Base-by-base conservation (phyloP, 2,113 vertebrate genomes). In the Prinia subflava region DNA sequence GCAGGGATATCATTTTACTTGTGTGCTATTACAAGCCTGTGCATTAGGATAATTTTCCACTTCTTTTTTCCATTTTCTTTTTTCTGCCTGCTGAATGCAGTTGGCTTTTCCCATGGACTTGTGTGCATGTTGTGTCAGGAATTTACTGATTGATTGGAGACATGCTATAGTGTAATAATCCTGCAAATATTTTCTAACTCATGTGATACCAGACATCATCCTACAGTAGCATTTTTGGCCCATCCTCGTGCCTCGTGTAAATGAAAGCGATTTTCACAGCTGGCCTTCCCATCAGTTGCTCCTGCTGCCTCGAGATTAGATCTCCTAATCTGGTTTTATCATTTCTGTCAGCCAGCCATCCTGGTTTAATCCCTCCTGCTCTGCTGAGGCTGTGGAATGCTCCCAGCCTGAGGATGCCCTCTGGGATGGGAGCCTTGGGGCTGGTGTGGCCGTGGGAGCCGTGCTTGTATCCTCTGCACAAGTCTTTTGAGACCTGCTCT, bases 241-340 rank as follows among this genome's bases (percentile, higher is more conserved):
- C 31, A 2, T 94, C 94, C 83, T 37, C 24, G 10, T 82, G 42
- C 4, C 9, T 86, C 50, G 70, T 90, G 73, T 79, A 83, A 95
- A 96, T 71, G 53, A 63, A 64, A 96, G 92, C 1, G 1, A 78
- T 96, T 96, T 96, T 96, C 94, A 92, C 92, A 96, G 92, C 89
- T 97, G 96, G 94, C 60, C 93, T 96, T 95, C 91, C 53, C 70
- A 86, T 92, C 83, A 76, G 62, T 67, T 95, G 95, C 94, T 95
- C 76, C 77, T 89, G 17, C 92, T 79, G 69, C 85, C 65, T 87
- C 13, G 25, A 94, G 92, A 86, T 93, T 87, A 91, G 41, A 74
- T 91, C 46, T 89, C 83, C 60, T 95, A 90, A 95, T 91, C 85
- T 96, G 94, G 77, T 97, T 98, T 97, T 95, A 95, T 96, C 59